These are phyloP conservation scores for Eilema caniola DNA, from an alignment of 2,888 invertebrate genomes.

Conservation along the genomic window DNA sequence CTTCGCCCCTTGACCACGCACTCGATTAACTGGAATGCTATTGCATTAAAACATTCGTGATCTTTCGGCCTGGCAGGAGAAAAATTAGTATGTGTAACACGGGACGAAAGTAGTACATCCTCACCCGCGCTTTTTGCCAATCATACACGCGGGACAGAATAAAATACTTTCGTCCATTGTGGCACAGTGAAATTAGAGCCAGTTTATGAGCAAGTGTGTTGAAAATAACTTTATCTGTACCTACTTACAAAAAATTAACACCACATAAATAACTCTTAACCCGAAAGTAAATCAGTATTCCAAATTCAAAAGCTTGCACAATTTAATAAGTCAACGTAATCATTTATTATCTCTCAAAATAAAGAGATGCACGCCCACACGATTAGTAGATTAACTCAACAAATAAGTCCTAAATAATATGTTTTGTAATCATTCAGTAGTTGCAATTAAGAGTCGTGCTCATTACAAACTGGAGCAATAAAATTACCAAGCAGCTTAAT, in stretches of 20 bases:
- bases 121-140: no score
- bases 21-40: no score
- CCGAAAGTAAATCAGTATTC: neutral
- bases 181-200: no score
- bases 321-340: neutral
- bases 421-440: constrained; percentile 40
- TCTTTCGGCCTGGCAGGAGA: no score
- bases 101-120: no score
- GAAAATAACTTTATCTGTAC: neutral
- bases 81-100: no score
- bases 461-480: constrained; percentile 53
- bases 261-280: neutral
- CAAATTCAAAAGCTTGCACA: neutral
- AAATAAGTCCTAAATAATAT: constrained; percentile 28
- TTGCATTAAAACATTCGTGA: no score
- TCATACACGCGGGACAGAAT: no score
- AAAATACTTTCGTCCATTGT: no score
- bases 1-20: no score
- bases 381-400: constrained; percentile 26
- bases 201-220: no score
- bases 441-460: constrained; percentile 41
- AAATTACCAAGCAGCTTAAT: constrained; percentile 48
- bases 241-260: neutral
- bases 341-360: constrained; percentile 10
- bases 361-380: constrained; percentile 29